Percentiles rank a stretch among this genome's conserved stretches.
Conservation (phyloP, 1,140 invertebrate species). For the Carcinoscorpius rotundicauda region DNA sequence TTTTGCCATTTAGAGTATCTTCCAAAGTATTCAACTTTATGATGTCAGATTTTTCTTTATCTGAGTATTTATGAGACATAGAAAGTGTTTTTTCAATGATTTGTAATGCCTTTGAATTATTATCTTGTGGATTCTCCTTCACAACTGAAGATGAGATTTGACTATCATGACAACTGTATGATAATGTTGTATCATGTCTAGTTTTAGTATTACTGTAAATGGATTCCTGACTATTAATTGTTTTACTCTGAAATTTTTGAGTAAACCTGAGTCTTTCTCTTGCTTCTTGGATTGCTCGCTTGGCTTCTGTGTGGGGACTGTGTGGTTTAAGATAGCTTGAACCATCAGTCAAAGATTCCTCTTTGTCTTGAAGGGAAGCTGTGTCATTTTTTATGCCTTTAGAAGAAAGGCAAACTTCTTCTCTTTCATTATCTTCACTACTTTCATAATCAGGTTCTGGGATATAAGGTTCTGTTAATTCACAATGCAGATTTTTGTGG, state of each 20-base stretch:
- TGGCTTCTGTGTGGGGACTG: constrained; percentile 21
- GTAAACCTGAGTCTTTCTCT: constrained; percentile 15
- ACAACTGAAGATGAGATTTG: no score
- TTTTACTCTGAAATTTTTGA: constrained; percentile 16
- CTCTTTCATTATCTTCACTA: constrained; percentile 24
- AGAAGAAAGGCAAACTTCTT: constrained; percentile 9
- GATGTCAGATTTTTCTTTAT: no score
- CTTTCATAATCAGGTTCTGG: constrained; percentile 73
- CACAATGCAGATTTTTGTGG: constrained; percentile 12
- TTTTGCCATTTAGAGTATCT: no score
- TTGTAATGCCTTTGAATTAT: no score
- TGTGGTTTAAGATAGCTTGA: not conserved
- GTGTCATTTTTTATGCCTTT: constrained; percentile 11
- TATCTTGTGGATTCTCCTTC: no score
- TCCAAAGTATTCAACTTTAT: no score
- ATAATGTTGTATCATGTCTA: not conserved
- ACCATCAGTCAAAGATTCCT: constrained; percentile 1
- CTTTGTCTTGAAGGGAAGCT: constrained; percentile 2
- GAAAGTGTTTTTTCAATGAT: no score
- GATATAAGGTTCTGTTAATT: constrained; percentile 48
- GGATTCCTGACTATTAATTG: no score
- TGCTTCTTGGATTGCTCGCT: constrained; percentile 20
- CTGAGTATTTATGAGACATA: no score
- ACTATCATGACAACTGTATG: no score
- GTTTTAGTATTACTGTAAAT: no score